Conservation (phyloP, 2,888 invertebrate genomes). For the Plagiodera versicolora region DNA sequence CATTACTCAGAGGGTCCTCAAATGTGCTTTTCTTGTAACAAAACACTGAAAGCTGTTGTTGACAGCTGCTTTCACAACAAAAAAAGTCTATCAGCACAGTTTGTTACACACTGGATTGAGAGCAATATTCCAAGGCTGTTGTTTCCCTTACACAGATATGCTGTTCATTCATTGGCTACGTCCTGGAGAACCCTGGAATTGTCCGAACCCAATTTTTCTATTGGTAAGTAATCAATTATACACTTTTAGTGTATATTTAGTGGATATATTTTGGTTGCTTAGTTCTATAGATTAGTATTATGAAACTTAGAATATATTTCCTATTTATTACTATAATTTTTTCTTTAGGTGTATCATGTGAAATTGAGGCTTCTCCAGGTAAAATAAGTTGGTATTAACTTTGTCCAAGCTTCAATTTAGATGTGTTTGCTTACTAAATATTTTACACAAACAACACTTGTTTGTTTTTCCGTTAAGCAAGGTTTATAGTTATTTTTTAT, state of each 20-base stretch:
- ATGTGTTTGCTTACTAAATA: not conserved
- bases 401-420: not conserved
- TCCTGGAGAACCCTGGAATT: conserved; percentile 58
- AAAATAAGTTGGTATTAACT: conserved; percentile 22
- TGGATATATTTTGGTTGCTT: not conserved
- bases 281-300: not conserved
- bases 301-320: not conserved
- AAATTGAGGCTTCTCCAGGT: conserved; percentile 28
- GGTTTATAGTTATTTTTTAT: conserved; percentile 16
- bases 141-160: conserved; percentile 68
- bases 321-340: conserved; percentile 15
- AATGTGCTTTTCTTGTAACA: conserved; percentile 63
- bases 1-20: conserved; percentile 69
- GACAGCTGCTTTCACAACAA: conserved; percentile 82
- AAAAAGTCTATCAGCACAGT: conserved; percentile 71
- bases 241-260: not conserved
- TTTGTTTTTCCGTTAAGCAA: not conserved
- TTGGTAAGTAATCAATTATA: conserved; percentile 41
- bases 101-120: conserved; percentile 79
- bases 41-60: conserved; percentile 72
- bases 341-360: conserved; percentile 27
- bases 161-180: conserved; percentile 62
- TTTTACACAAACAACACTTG: not conserved
- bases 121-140: conserved; percentile 77
- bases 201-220: conserved; percentile 46